A percentile compares a stretch with the other conserved stretches of the same genome.
Conservation (phyloP, 2,113 vertebrate species). For the Apodemus speciosus region DNA sequence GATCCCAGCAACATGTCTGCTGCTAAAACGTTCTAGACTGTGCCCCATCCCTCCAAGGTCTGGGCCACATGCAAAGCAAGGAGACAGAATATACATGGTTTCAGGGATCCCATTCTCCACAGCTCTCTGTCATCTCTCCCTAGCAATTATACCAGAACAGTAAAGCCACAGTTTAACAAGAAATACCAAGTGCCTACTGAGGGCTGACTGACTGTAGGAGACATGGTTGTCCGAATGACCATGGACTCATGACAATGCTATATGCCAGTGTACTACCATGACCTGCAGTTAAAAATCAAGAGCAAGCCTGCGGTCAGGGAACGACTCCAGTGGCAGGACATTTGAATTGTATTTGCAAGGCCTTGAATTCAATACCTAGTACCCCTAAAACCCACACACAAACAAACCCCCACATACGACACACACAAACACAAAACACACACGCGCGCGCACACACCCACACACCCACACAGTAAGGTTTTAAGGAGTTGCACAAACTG, state of each 20-base stretch:
- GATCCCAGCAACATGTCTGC: not conserved
- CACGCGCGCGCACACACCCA: too few species aligned
- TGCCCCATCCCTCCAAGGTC: not conserved
- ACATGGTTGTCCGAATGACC: not conserved
- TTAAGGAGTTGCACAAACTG: not conserved
- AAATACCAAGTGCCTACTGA: not conserved
- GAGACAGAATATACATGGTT: not conserved
- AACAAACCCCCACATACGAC: too few species aligned
- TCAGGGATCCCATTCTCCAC: not conserved
- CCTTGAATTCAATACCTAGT: not conserved
- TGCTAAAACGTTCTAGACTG: not conserved
- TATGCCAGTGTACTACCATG: not conserved
- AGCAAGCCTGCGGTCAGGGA: not conserved
- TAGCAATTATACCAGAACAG: not conserved
- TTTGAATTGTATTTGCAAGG: not conserved
- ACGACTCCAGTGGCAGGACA: not conserved
- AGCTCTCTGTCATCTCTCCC: not conserved
- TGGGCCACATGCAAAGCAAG: not conserved
- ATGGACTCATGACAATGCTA: not conserved
- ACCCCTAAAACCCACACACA: too few species aligned
- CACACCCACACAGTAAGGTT: not conserved
- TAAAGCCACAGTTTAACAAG: not conserved
- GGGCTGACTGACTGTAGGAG: not conserved
- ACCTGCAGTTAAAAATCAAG: not conserved
- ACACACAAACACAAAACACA: too few species aligned